These are phyloP conservation scores for Streptopelia turtur DNA, from an alignment of 2,797 vertebrate species.

Conservation along the genomic window DNA sequence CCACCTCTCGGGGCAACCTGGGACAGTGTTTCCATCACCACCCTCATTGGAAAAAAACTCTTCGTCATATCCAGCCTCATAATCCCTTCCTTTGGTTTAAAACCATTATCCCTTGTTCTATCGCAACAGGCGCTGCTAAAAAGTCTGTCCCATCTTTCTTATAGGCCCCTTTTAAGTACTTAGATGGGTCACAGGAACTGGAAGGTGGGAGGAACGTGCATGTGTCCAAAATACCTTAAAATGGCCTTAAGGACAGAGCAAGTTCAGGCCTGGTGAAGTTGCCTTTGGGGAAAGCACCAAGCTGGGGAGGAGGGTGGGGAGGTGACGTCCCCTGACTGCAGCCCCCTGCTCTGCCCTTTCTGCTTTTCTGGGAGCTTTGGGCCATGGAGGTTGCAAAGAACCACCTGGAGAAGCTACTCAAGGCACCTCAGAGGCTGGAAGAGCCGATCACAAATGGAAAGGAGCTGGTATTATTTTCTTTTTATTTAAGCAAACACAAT, in stretches of 20 bases:
- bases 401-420: not conserved
- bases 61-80: no score
- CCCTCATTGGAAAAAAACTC: no score
- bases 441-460: not conserved
- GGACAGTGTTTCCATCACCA: no score
- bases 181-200: fast-evolving
- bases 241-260: not conserved
- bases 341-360: not conserved
- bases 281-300: not conserved
- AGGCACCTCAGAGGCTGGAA: not conserved
- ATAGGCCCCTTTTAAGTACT: not conserved
- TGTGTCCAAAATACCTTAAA: not conserved
- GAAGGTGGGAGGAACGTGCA: not conserved
- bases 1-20: no score
- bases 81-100: no score
- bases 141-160: no score
- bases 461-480: not conserved
- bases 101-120: no score
- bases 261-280: not conserved
- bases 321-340: not conserved
- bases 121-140: no score
- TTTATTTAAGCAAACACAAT: conserved; percentile 1
- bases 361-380: fast-evolving
- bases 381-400: not conserved
- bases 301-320: not conserved